Base-by-base conservation (phyloP, 2,888 invertebrate species). In the Embidobia sp. region DNA sequence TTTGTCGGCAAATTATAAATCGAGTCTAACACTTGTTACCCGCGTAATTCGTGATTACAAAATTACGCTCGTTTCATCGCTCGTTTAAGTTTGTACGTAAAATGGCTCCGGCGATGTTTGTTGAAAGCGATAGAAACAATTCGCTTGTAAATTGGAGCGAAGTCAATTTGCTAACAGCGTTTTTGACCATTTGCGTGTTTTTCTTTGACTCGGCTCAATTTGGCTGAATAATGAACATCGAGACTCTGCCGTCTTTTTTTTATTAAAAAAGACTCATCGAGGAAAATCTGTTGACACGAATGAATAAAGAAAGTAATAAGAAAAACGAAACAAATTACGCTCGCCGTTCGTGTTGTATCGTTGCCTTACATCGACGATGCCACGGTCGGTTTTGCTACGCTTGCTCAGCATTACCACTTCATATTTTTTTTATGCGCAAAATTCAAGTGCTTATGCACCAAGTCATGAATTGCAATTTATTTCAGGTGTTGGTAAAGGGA, bases 281-380 rank as follows among this genome's bases (percentile, higher is more conserved):
- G 27, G 59, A 49, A 77, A 66, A 64, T 44, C 46, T 51, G 37
- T 22, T 40, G 63, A 57, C 63, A 46, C n/a, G 64, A 64, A 76
- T 76, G 66, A 73, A 69, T 64, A 73, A 46, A 66, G 73, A 59
- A 55, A 77, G 63, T 48, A 66, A 42, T 69, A 66, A 70, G 48
- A 67, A 67, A 77, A 75, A 44, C 53, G 70, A 55, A 67, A 44
- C 26, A 57, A 80, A 79, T 81, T 80, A 69, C 77, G 74, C 79
- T 79, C 79, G 61, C 59, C 48, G 76, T 82, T 80, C 84, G 81
- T 81, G 84, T 81, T 83, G 85, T 84, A 85, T 85, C 83, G 82
- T 84, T 80, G 81, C 79, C 79, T 74, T 78, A 77, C 78, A 85
- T 84, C 83, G 82, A 74, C 77, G 77, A 77, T 80, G 78, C 66